These are phyloP conservation scores for Sterna hirundo DNA, from an alignment of 2,113 vertebrate genomes.

Conservation along the genomic window DNA sequence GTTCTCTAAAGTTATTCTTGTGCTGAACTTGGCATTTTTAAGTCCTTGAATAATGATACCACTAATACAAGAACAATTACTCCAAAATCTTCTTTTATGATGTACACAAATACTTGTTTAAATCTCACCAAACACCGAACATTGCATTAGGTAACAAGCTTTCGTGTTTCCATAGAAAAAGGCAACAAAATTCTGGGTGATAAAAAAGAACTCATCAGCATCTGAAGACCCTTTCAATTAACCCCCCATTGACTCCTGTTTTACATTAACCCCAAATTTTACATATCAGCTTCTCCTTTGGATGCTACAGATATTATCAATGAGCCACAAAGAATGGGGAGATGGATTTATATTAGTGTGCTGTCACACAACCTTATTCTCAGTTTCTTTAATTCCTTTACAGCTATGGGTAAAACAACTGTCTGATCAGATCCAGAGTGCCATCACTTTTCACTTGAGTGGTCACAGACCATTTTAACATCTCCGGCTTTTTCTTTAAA, in stretches of 20 bases:
- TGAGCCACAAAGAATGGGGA: not conserved
- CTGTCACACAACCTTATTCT: not conserved
- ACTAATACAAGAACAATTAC: not conserved
- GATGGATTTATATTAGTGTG: not conserved
- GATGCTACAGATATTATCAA: not conserved
- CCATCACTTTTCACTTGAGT: not conserved
- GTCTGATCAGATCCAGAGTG: not conserved
- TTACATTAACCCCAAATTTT: too few relatives aligned
- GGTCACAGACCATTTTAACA: not conserved
- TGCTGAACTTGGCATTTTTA: accelerated
- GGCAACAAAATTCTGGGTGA: not conserved
- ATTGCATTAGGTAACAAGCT: not conserved
- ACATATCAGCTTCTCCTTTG: not conserved
- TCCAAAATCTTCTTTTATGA: not conserved
- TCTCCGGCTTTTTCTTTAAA: not conserved
- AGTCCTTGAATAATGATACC: not conserved
- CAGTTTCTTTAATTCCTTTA: not conserved
- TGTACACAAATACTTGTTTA: not conserved
- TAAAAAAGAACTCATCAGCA: not conserved
- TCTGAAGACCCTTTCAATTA: not conserved
- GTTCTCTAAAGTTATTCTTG: not conserved
- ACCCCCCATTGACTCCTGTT: not conserved
- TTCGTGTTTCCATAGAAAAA: not conserved
- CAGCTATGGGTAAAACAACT: not conserved
- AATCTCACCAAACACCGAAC: not conserved